A percentile compares a stretch with the other conserved stretches of the same genome.
phyloP scores from a whole-genome alignment of 1,140 invertebrate genomes.

The Micrasema minimum region DNA sequence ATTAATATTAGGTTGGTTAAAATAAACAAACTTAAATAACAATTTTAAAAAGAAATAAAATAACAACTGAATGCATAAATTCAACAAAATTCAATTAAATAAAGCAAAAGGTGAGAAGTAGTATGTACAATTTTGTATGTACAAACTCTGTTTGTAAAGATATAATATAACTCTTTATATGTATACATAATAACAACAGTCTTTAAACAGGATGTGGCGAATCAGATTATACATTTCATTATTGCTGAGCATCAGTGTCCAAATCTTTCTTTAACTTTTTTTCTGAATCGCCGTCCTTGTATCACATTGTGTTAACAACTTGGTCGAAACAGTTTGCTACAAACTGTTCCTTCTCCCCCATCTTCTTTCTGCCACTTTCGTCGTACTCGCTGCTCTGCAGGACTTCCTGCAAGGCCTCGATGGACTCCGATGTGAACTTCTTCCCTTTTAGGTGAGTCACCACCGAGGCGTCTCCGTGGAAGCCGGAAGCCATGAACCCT shows the following conservation, averaged over 20 bases:
- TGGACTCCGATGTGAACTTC: slow-evolving; percentile 63
- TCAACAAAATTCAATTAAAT: background rate
- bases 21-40: slow-evolving; percentile 4
- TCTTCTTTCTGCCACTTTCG: slow-evolving; percentile 56
- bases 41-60: slow-evolving; percentile 15
- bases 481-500: slow-evolving; percentile 63
- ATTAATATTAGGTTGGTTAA: slow-evolving; percentile 38
- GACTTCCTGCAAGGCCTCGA: slow-evolving; percentile 61
- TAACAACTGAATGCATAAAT: background rate
- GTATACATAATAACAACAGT: background rate
- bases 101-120: background rate
- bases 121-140: background rate
- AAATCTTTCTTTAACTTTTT: slow-evolving; percentile 28
- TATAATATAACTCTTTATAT: background rate
- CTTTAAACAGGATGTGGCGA: background rate
- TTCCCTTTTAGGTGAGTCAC: slow-evolving; percentile 65
- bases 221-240: slow-evolving; percentile 27
- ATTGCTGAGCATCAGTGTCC: background rate
- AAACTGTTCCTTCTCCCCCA: slow-evolving; percentile 66
- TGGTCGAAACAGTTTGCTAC: slow-evolving; percentile 66
- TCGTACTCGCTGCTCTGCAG: slow-evolving; percentile 61
- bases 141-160: slow-evolving; percentile 8
- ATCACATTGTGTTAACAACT: slow-evolving; percentile 64
- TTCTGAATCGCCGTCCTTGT: slow-evolving; percentile 37
- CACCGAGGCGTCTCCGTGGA: slow-evolving; percentile 64